A percentile compares a stretch with the other conserved stretches of the same genome.
Evolutionary conservation across 2,888 invertebrate genomes (phyloP).

Genomic region (Campoplex nolae): DNA sequence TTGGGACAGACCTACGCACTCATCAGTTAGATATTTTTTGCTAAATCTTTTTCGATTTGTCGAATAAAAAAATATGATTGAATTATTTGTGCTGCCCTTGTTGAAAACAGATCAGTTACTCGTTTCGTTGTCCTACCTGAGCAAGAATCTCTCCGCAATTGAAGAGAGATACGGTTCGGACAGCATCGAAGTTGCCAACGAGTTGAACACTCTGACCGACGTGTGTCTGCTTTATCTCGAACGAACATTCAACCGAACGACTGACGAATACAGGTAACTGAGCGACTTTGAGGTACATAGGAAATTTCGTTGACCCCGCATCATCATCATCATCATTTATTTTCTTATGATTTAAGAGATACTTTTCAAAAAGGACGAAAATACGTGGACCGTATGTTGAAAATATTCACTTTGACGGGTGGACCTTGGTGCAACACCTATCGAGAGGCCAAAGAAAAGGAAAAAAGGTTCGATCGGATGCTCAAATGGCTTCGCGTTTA

Average conservation of each 20-base stretch:
- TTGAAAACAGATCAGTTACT: conserved; percentile 79
- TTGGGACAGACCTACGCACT: conserved; percentile 86
- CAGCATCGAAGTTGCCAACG: conserved; percentile 89
- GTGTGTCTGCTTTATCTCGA: conserved; percentile 86
- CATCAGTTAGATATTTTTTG: conserved; percentile 82
- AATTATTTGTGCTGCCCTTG: background rate
- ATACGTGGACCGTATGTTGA: conserved; percentile 85
- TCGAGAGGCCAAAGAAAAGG: conserved; percentile 84
- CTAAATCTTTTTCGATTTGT: background rate
- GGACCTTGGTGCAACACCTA: conserved; percentile 86
- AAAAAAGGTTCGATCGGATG: conserved; percentile 82
- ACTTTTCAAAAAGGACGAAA: conserved; percentile 85
- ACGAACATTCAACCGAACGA: conserved; percentile 70
- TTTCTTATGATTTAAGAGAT: conserved; percentile 81
- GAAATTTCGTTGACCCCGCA: background rate
- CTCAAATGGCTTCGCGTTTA: conserved; percentile 76
- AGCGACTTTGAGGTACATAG: no score
- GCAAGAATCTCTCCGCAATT: conserved; percentile 86
- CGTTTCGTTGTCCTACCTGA: conserved; percentile 84
- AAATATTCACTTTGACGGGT: conserved; percentile 86
- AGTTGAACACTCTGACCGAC: conserved; percentile 88
- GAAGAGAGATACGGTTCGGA: conserved; percentile 88
- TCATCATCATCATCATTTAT: background rate
- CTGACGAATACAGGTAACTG: conserved; percentile 75
- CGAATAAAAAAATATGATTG: background rate